Evolutionary conservation across 1,140 invertebrate species (phyloP), one percentile per base, ranked within the genome.

Genomic region (Tetragonula clypearis): DNA sequence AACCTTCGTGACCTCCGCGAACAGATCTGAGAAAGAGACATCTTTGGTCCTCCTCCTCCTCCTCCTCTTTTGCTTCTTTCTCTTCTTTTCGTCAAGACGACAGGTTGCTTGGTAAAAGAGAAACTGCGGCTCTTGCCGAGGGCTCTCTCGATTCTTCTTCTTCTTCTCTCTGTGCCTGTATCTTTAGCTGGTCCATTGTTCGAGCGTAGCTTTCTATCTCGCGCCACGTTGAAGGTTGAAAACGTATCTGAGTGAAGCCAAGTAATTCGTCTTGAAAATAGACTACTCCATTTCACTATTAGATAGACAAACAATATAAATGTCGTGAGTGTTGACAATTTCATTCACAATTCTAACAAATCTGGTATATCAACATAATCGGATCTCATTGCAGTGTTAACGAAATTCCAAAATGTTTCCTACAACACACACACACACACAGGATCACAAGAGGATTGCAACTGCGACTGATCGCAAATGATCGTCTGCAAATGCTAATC

Each of bases 1-100:
- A 86, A 83, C 73, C 84, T 86, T 60, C 19, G n/a, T 80, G 84
- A 83, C 87, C 84, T 84, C 87, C 56, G 56, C 69, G 3, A 6
- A 8, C 41, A 62, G 60, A 72, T 15, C 23, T 2, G 12, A 84
- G 69, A 60, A 68, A 74, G 55, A 84, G 65, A 49, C 19, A 19
- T 1, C 17, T 41, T 35, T 41, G 62, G 30, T 78, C 19, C 49
- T 23, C 41, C 8, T 49, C 6, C 6, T 8, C 41, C 6, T 49
- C 19, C 23, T 26, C 23, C 26, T 56, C n/a, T 6, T 60, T 9
- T 2, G 12, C 15, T 6, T 53, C 23, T n/a, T 26, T 14, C 17
- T n/a, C 21, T 11, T 71, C 23, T 26, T 53, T 14, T 2, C 14
- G 3, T 9, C 60, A 23, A 60, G 19, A n/a, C n/a, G 41, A 68